Evolutionary conservation across 1,140 invertebrate species (phyloP), one percentile per base, ranked within the genome.

Genomic region (Drosophila aff.): DNA sequence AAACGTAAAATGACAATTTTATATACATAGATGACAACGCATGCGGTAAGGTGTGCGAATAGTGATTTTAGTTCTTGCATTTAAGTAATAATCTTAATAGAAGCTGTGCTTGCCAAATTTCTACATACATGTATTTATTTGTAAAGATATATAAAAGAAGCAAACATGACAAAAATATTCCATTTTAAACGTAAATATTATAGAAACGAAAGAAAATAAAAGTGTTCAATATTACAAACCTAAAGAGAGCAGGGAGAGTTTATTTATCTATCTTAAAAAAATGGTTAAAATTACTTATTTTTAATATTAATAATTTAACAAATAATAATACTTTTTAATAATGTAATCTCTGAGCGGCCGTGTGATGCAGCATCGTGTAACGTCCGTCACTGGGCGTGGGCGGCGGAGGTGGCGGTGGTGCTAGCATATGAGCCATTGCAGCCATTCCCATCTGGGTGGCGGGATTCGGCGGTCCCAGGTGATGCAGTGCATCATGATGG

Each of bases 71-170:
- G 76, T 65, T 67, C 31, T 76, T 76, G 81, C 76, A 71, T 83
- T 84, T 84, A 84, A 81, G 69, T 67, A 79, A 81, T 89, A 67
- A 84, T 90, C 71, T 78, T 71, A 65, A 85, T 72, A 89, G 79
- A 91, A 91, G 89, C 89, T 91, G 89, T 82, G 84, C 89, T 91
- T 91, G 89, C 89, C 89, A 91, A 91, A 91, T 91, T 71, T 89
- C 86, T 82, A 76, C 67, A 65, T 67, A 69, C 60, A 62, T 61
- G 68, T 86, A 81, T 80, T 82, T 82, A 91, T 66, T 55, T 91
- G 79, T 90, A 91, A 71, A 80, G 67, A 82, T 62, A 38, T 57
- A 31, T 52, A 52, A 44, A 75, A 38, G 68, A 81, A 64, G 68
- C 64, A 69, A 64, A 83, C 73, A 89, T 89, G 85, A 87, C 85